Evolutionary conservation across 1,140 invertebrate species (phyloP), one percentile per base, ranked within the genome.

Genomic region (Tetraneura akinire): DNA sequence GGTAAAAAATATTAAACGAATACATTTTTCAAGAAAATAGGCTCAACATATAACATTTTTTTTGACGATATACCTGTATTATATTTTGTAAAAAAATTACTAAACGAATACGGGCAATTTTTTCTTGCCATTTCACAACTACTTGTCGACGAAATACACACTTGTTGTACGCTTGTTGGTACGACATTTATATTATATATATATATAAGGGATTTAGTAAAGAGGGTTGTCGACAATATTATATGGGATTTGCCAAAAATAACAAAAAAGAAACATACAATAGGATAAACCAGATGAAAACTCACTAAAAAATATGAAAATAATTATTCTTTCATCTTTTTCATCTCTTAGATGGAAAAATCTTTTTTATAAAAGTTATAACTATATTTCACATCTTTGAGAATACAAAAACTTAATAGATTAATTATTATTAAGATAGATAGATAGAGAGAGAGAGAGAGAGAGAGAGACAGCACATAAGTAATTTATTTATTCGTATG

Each of bases 171-270:
- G 55, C 13, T 62, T 6, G 32, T 0, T 3, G 16, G 13, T 11
- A 18, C 26, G 23, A 18, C 23, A 60, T 49, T 51, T 42, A 45
- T 10, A 26, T 70, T 26, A n/a, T n/a, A n/a, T n/a, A n/a, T n/a
- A n/a, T n/a, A n/a, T n/a, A 16, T 26, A 3, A n/a, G 10, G 16
- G 26, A n/a, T 21, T 3, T 16, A 49, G 23, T 29, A 71, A 71
- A 51, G 10, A 23, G 16, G 9, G 47, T n/a, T 29, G 47, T 49
- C 1, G 45, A 32, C 4, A 29, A 18, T 51, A n/a, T 51, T 14
- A 10, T 49, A 32, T 10, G 23, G 45, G 16, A 71, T 71, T 71
- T 32, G 68, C 47, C 68, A 29, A 71, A 71, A 71, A 71, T n/a
- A 71, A 71, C 23, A 5, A 9, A 51, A 49, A 49, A 29, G 47